Conservation (phyloP, 64 coral and sea anemone genomes). For the Pachyseris speciosa region DNA sequence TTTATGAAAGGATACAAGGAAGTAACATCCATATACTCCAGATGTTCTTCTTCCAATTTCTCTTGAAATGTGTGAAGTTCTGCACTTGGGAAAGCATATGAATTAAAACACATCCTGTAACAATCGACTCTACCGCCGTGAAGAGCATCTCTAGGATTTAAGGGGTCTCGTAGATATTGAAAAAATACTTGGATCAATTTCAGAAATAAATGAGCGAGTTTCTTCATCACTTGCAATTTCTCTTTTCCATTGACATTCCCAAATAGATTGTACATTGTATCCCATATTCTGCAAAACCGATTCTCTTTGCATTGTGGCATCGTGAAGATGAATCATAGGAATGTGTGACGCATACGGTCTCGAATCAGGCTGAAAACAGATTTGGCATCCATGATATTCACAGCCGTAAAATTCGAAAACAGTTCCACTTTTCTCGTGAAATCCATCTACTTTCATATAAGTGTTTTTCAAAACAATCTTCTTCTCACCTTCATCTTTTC, state of each 20-base stretch:
- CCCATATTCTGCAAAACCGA: too few relatives aligned
- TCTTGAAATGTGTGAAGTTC: too few relatives aligned
- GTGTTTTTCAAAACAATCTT: not conserved
- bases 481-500: slow-evolving; percentile 19
- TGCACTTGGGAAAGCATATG: not conserved
- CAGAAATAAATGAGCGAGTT: not conserved
- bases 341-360: not conserved
- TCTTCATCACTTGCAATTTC: not conserved
- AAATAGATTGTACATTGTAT: slow-evolving; percentile 5
- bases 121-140: too few relatives aligned
- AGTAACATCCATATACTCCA: not conserved
- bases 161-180: too few relatives aligned
- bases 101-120: not conserved
- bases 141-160: too few relatives aligned
- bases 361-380: not conserved
- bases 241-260: slow-evolving; percentile 14
- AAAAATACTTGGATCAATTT: too few relatives aligned
- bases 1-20: slow-evolving; percentile 1
- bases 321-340: not conserved
- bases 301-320: too few relatives aligned
- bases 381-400: slow-evolving; percentile 23
- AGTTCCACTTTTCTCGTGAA: not conserved
- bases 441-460: not conserved
- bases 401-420: slow-evolving; percentile 19
- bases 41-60: not conserved